phyloP scores from a whole-genome alignment of 1,140 invertebrate genomes.

The Drosophila chauvacae region DNA sequence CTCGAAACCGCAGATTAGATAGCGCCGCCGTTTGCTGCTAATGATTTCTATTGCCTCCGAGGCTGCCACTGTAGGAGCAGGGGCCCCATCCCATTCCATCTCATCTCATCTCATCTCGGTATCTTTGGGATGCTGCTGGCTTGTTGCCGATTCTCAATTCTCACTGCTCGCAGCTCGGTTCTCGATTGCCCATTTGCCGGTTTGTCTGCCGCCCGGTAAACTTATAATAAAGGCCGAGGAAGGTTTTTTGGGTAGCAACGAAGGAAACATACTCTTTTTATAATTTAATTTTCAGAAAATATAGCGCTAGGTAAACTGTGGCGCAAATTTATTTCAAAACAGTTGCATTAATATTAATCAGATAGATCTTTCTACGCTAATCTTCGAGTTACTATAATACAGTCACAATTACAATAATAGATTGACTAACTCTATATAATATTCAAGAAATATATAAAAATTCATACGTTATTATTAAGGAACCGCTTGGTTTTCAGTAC shows the following conservation, averaged over 20 bases:
- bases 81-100: slow-evolving; percentile 3
- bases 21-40: slow-evolving; percentile 71
- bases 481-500: no score
- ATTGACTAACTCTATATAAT: no score
- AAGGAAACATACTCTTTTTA: slow-evolving; percentile 16
- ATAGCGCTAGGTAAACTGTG: no score
- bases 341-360: no score
- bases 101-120: slow-evolving; percentile 8
- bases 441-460: no score
- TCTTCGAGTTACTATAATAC: no score
- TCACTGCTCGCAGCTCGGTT: slow-evolving; percentile 3
- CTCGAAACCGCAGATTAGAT: slow-evolving; percentile 75
- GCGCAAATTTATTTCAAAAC: no score
- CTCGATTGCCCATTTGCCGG: slow-evolving; percentile 56
- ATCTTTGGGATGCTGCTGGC: slow-evolving; percentile 17
- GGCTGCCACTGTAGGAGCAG: slow-evolving; percentile 51
- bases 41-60: slow-evolving; percentile 77
- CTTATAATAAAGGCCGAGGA: slow-evolving; percentile 59
- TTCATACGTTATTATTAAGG: no score
- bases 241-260: neutral
- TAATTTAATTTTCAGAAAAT: no score
- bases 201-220: slow-evolving; percentile 45
- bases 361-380: no score
- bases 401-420: no score
- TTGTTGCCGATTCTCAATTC: slow-evolving; percentile 45